Evolutionary conservation across 2,888 invertebrate species (phyloP).

Genomic region (Trimorus sp.): DNA sequence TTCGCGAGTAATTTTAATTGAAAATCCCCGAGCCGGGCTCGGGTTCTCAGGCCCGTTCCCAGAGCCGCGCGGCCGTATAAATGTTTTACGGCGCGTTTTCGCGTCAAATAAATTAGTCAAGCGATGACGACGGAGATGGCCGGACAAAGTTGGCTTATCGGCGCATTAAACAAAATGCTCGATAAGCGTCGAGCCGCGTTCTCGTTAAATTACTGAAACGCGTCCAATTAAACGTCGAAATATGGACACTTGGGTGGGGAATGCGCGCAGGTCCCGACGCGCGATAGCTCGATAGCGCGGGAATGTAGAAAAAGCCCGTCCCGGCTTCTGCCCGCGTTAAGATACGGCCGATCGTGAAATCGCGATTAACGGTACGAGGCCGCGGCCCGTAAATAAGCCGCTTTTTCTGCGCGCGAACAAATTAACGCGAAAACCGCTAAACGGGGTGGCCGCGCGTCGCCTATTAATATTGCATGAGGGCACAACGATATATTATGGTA

Average conservation of each 20-base stretch:
- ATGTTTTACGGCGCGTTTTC: conserved; percentile 31
- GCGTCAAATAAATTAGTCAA: conserved; percentile 33
- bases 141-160: conserved; percentile 32
- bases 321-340: conserved; percentile 43
- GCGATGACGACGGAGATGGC: background rate
- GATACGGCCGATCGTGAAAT: conserved; percentile 55
- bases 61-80: background rate
- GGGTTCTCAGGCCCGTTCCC: conserved; percentile 6
- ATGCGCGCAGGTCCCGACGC: conserved; percentile 15
- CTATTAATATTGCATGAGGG: conserved; percentile 36
- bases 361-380: conserved; percentile 54
- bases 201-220: conserved; percentile 43
- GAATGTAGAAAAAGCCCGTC: conserved; percentile 47
- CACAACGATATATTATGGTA: conserved; percentile 43
- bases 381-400: conserved; percentile 42
- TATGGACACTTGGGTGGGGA: conserved; percentile 8
- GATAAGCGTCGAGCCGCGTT: conserved; percentile 8
- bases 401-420: conserved; percentile 29
- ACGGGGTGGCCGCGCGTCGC: conserved; percentile 11
- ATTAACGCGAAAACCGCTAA: conserved; percentile 27
- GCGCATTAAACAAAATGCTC: conserved; percentile 6
- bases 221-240: conserved; percentile 50
- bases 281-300: conserved; percentile 37
- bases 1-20: background rate
- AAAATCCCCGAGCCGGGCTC: no score